Evolutionary conservation across 2,888 invertebrate genomes (phyloP), one percentile per base, ranked within the genome.

Genomic region (Spodoptera exigua): DNA sequence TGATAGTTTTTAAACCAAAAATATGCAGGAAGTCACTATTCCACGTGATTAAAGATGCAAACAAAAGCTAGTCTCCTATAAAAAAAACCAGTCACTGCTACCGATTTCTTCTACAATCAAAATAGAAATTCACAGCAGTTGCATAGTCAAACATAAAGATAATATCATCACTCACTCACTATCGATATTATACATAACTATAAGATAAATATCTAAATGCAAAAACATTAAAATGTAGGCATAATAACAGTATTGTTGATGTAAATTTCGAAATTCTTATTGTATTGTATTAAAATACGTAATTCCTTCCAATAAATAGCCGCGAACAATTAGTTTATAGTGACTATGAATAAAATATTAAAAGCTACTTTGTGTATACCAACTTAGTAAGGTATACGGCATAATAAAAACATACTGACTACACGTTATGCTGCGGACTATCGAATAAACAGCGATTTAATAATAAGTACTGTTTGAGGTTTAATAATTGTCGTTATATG

Each of bases 321-420:
- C 61, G 67, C 57, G 41, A 52, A 61, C 70, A 74, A 74, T 76
- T 72, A 77, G 71, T 63, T 74, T 72, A 70, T 70, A 67, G 65
- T 43, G 47, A 43, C 41, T 46, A 18, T 74, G 60, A 70, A 74
- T 68, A 69, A 74, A 78, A 75, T 72, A 74, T 72, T 74, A 78
- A 78, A 76, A 74, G 76, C 78, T 78, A 74, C 77, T 67, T 76
- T 57, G 70, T 35, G 62, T 47, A 77, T 59, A 70, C 67, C 71
- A 74, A 80, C 72, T 61, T 66, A 52, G 69, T 59, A n/a, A n/a
- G n/a, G n/a, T 66, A 61, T 51, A 32, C 69, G 53, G 63, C 67
- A 55, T 48, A 48, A 55, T 55, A 47, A 44, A 47, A 49, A 65
- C 52, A 76, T 36, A 39, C 34, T 70, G 64, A 77, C 64, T 56